These are phyloP conservation scores for Parazoanthus atlanticus DNA, from an alignment of 92 coral and sea anemone genomes.

Conservation along the genomic window DNA sequence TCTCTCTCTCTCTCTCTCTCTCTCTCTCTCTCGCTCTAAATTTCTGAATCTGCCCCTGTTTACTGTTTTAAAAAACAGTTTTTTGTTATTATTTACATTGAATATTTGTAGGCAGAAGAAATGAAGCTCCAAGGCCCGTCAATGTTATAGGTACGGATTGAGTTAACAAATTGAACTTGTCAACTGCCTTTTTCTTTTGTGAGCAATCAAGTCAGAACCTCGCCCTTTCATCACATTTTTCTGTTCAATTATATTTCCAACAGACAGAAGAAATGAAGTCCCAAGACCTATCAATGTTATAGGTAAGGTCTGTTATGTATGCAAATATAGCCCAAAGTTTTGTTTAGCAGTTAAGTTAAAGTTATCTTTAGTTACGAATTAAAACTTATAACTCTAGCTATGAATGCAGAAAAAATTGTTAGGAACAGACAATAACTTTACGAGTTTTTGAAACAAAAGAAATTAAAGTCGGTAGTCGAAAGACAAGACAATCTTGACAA, in stretches of 20 bases:
- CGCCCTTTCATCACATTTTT: not conserved
- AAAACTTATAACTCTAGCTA: no score
- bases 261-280: not conserved
- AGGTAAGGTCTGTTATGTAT: not conserved
- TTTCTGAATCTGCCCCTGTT: not conserved
- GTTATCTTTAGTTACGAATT: not conserved
- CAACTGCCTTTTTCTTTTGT: no score
- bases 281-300: slow-evolving; percentile 12
- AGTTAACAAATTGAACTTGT: no score
- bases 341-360: no score
- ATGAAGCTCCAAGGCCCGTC: slow-evolving; percentile 12
- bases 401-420: no score
- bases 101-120: slow-evolving; percentile 2
- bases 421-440: no score
- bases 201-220: no score
- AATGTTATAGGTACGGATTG: slow-evolving; percentile 5
- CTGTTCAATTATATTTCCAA: not conserved
- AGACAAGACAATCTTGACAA: no score
- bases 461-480: no score
- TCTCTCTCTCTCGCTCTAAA: no score
- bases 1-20: no score
- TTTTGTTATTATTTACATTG: not conserved
- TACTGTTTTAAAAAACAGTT: not conserved
- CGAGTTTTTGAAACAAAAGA: no score
- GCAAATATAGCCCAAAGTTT: not conserved